These are phyloP conservation scores for Rousettus madagascariensis DNA, from an alignment of 2,797 vertebrate species.

Conservation along the genomic window DNA sequence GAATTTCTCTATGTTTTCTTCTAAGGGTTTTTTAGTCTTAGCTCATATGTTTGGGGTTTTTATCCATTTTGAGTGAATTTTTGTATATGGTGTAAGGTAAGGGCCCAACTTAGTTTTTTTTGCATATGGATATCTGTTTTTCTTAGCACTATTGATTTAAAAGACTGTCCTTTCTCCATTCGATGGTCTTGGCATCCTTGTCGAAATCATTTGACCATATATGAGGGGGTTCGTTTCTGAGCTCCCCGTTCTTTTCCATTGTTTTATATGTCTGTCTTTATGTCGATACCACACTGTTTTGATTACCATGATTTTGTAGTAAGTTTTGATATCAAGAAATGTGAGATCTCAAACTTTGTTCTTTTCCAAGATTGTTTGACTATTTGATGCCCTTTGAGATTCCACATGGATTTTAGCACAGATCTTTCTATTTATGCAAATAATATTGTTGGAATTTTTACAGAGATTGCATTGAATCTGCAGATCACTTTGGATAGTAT, in stretches of 20 bases:
- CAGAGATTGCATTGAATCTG: not conserved
- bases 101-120: not conserved
- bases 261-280: not conserved
- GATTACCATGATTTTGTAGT: not conserved
- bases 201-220: not conserved
- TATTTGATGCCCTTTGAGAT: not conserved
- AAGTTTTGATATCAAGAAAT: constrained; percentile 29
- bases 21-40: not conserved
- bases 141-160: not conserved
- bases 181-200: not conserved
- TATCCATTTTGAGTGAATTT: constrained; percentile 31
- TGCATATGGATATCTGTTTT: not conserved
- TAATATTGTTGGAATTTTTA: not conserved
- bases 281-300: not conserved
- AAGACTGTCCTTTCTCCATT: not conserved
- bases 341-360: not conserved
- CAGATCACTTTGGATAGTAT: not conserved
- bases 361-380: not conserved
- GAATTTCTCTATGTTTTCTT: not conserved
- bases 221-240: not conserved
- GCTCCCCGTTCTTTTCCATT: not conserved
- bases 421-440: constrained; percentile 1
- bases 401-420: not conserved
- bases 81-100: not conserved
- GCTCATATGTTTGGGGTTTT: not conserved